These are phyloP conservation scores for Rousettus leschenaultii DNA, from an alignment of 2,113 vertebrate genomes.

Conservation along the genomic window DNA sequence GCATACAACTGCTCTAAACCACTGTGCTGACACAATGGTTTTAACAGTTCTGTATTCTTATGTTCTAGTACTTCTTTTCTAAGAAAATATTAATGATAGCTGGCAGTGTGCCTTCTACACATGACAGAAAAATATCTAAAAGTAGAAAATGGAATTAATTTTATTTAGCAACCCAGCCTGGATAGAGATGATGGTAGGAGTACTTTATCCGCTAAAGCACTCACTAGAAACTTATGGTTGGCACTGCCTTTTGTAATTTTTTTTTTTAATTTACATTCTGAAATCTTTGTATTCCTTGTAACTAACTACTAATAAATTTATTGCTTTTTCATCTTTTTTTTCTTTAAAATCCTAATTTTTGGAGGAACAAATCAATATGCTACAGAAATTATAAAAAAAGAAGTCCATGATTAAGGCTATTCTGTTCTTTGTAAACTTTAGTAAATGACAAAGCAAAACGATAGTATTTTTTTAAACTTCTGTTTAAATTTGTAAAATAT, in stretches of 20 bases:
- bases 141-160: neutral
- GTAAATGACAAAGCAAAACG: neutral
- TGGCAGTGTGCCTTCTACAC: neutral
- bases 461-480: neutral
- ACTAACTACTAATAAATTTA: neutral
- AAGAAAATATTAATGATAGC: conserved; percentile 14
- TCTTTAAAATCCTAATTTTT: neutral
- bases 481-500: neutral
- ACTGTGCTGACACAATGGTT: neutral
- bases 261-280: neutral
- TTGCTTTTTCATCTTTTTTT: neutral
- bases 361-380: neutral
- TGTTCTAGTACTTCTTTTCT: neutral
- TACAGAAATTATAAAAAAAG: neutral
- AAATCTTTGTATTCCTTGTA: neutral
- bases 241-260: neutral
- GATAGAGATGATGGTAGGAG: neutral
- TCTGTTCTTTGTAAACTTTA: neutral
- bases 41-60: neutral
- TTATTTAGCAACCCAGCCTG: neutral
- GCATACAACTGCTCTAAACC: neutral
- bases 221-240: neutral
- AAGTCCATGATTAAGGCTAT: neutral
- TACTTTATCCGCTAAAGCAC: neutral
- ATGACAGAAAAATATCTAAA: neutral